A percentile compares a stretch with the other conserved stretches of the same genome.
phyloP scores from a whole-genome alignment of 2,888 invertebrate species.

The Dasypogon diadema region DNA sequence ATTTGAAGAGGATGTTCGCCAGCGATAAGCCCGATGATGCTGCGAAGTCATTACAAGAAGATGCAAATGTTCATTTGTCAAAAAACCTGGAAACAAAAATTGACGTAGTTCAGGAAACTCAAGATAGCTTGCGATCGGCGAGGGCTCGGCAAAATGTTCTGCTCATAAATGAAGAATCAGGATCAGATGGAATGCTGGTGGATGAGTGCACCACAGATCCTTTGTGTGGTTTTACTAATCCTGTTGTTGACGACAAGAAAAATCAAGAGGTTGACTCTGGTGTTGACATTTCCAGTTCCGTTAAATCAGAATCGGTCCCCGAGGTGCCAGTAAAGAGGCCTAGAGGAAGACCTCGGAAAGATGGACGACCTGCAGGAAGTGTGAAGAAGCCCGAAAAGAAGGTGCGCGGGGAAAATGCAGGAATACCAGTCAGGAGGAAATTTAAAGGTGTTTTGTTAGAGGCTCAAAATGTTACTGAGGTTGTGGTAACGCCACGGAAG shows the following conservation, averaged over 20 bases:
- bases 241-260: conserved; percentile 38
- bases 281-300: conserved; percentile 54
- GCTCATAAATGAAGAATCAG: conserved; percentile 68
- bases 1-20: conserved; percentile 3
- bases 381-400: conserved; percentile 64
- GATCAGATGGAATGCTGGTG: conserved; percentile 64
- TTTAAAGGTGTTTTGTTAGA: conserved; percentile 51
- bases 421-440: conserved; percentile 39
- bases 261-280: conserved; percentile 53
- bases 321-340: conserved; percentile 53
- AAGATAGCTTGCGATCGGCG: conserved; percentile 45
- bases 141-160: conserved; percentile 52
- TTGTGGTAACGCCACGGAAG: neutral
- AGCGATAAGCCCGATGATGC: neutral
- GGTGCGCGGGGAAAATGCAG: conserved; percentile 61
- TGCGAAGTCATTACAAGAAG: conserved; percentile 26
- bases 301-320: conserved; percentile 46
- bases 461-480: conserved; percentile 2
- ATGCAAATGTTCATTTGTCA: conserved; percentile 15
- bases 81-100: conserved; percentile 64
- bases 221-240: conserved; percentile 52
- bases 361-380: conserved; percentile 53
- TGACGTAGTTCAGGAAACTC: conserved; percentile 68
- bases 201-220: conserved; percentile 61
- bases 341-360: conserved; percentile 56